phyloP scores from a whole-genome alignment of 2,113 vertebrate genomes.

The Vulpes ferrilata region DNA sequence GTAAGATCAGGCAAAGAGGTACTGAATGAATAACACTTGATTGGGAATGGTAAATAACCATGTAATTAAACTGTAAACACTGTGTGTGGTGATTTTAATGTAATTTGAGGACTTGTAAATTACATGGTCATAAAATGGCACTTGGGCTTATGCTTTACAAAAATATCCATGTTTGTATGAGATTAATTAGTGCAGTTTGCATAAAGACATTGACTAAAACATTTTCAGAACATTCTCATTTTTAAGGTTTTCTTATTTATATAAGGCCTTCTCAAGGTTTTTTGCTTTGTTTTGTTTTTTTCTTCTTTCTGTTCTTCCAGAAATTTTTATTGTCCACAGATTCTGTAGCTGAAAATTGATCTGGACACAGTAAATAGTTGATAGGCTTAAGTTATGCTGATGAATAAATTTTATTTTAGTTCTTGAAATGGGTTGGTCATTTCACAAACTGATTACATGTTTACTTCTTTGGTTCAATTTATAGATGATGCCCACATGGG shows the following conservation, averaged over 20 bases:
- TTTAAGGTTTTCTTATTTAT: conserved; percentile 67
- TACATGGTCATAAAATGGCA: conserved; percentile 83
- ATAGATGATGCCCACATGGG: neutral
- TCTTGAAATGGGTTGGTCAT: conserved; percentile 3
- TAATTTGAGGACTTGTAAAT: conserved; percentile 87
- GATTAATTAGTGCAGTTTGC: conserved; percentile 86
- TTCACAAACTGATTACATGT: conserved; percentile 12
- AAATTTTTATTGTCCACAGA: conserved; percentile 54
- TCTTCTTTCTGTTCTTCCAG: neutral
- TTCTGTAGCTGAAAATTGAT: conserved; percentile 57
- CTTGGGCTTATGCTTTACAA: conserved; percentile 82
- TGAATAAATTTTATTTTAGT: conserved; percentile 38
- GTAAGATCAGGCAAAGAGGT: conserved; percentile 86
- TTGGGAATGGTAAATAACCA: conserved; percentile 82
- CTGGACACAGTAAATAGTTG: neutral
- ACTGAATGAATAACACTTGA: conserved; percentile 86
- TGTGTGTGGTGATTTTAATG: conserved; percentile 85
- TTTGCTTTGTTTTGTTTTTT: neutral
- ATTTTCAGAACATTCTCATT: conserved; percentile 59
- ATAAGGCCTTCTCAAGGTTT: conserved; percentile 12
- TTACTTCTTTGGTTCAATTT: conserved; percentile 22
- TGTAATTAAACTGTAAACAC: conserved; percentile 87
- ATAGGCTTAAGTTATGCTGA: neutral
- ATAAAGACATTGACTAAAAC: conserved; percentile 76
- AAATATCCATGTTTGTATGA: conserved; percentile 87